A percentile compares a stretch with the other conserved stretches of the same genome.
Evolutionary conservation across 2,888 invertebrate genomes (phyloP).

Genomic region (Zele albiditarsus): DNA sequence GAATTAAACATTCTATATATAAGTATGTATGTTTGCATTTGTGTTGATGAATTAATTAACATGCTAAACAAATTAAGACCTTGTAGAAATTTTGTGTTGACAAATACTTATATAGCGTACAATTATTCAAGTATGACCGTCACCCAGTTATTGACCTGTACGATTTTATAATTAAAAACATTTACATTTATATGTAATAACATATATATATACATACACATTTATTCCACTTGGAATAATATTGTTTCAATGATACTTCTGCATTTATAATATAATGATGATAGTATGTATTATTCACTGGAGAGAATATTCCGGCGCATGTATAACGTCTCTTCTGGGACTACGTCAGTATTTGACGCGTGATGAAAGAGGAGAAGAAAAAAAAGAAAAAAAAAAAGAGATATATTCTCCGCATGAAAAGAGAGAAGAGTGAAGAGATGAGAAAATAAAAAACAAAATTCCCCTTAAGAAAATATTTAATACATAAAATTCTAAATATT

Average conservation of each 20-base stretch:
- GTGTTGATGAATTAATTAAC: not conserved
- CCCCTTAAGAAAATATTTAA: not conserved
- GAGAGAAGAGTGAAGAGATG: not conserved
- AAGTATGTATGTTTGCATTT: too few species aligned
- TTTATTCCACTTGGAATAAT: not conserved
- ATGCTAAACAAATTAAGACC: conserved; percentile 4
- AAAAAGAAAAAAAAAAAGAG: not conserved
- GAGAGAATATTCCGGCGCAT: not conserved
- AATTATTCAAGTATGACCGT: not conserved
- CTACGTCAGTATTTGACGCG: not conserved
- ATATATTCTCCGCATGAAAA: not conserved
- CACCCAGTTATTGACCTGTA: not conserved
- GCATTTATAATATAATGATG: not conserved
- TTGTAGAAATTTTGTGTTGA: conserved; percentile 1
- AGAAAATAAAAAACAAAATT: not conserved
- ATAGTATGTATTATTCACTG: not conserved
- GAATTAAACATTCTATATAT: not conserved
- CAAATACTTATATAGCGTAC: not conserved
- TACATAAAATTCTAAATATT: not conserved
- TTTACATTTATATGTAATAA: not conserved
- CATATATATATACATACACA: not conserved
- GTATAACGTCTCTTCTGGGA: not conserved
- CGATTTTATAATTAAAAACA: not conserved
- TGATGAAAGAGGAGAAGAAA: not conserved
- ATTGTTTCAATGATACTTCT: not conserved